phyloP scores from a whole-genome alignment of 2,888 invertebrate genomes.

The Rotaria sp. region DNA sequence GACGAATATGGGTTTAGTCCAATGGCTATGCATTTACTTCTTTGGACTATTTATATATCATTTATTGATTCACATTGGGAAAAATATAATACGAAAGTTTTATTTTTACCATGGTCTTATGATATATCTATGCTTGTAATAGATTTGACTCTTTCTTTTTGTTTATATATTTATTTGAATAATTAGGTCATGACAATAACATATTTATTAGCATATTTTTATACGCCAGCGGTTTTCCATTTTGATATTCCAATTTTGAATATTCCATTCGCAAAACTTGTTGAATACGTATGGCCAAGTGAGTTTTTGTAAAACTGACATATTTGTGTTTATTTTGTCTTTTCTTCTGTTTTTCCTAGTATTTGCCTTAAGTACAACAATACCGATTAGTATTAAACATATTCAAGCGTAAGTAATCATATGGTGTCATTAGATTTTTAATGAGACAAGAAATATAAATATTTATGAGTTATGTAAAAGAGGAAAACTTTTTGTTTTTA shows the following conservation, averaged over 20 bases:
- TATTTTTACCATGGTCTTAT: conserved; percentile 95
- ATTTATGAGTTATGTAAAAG: too few relatives aligned
- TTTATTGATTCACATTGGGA: conserved; percentile 98
- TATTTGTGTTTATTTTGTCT: too few relatives aligned
- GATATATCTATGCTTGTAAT: conserved; percentile 74
- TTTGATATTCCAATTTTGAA: not conserved
- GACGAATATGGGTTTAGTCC: conserved; percentile 69
- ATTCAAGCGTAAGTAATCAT: too few relatives aligned
- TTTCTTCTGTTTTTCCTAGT: too few relatives aligned
- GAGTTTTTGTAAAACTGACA: not conserved
- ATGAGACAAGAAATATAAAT: too few relatives aligned
- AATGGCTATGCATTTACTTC: conserved; percentile 75
- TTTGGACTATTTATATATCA: conserved; percentile 85
- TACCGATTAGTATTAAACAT: too few relatives aligned
- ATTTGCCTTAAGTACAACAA: too few relatives aligned
- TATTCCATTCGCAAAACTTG: not conserved
- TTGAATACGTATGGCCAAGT: not conserved
- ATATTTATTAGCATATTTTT: not conserved
- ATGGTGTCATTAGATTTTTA: too few relatives aligned
- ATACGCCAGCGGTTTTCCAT: not conserved
- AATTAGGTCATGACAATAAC: not conserved
- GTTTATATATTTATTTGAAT: not conserved
- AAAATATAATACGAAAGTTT: conserved; percentile 88
- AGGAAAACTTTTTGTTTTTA: too few relatives aligned
- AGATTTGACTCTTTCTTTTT: not conserved